These are phyloP conservation scores for Phalacrocorax aristotelis DNA, from an alignment of 2,113 vertebrate genomes.

Conservation along the genomic window DNA sequence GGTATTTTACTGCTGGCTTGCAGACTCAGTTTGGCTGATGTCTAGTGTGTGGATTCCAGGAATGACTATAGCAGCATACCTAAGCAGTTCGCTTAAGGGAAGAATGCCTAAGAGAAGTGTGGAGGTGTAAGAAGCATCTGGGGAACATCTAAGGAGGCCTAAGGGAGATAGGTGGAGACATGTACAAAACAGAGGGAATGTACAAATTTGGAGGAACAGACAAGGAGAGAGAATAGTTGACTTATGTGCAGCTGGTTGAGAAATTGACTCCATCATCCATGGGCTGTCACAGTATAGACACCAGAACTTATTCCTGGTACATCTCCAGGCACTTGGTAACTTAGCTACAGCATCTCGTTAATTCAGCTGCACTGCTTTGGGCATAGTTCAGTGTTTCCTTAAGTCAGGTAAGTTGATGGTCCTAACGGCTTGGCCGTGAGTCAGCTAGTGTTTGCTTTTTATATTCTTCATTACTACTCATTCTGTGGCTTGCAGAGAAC, in stretches of 20 bases:
- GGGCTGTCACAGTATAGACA: accelerated
- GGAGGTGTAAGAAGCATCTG: neutral
- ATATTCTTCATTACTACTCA: accelerated
- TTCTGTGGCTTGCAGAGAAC: neutral
- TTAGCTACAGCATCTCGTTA: neutral
- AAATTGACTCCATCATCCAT: neutral
- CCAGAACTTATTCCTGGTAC: neutral
- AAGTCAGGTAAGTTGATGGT: neutral
- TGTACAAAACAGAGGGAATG: neutral
- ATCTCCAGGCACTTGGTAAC: neutral
- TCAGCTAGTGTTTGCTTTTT: accelerated
- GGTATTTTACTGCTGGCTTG: neutral
- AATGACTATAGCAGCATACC: neutral
- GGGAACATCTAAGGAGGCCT: neutral
- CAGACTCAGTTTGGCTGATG: neutral
- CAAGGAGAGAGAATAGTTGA: neutral
- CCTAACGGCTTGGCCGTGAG: accelerated
- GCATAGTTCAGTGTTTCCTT: neutral
- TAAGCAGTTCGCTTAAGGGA: neutral
- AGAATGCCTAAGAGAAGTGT: neutral
- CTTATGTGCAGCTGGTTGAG: neutral
- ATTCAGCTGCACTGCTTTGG: neutral
- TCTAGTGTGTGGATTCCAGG: neutral
- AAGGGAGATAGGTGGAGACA: neutral
- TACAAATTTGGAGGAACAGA: neutral